These are phyloP conservation scores for Jordanella pulchra DNA, from an alignment of 2,797 vertebrate genomes.

Conservation along the genomic window DNA sequence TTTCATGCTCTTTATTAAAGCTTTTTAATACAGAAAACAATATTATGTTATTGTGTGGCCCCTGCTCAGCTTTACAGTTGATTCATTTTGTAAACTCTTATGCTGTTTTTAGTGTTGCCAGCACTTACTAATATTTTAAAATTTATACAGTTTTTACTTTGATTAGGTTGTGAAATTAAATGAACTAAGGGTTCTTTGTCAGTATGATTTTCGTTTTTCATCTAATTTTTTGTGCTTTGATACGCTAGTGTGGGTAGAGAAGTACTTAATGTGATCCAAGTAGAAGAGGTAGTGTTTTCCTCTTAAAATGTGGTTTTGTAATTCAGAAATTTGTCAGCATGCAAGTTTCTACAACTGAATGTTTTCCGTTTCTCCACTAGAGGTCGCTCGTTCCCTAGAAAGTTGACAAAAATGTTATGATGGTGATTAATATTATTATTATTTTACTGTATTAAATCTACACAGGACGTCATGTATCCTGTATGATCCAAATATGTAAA, in stretches of 20 bases:
- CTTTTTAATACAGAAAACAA: background rate
- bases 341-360: background rate
- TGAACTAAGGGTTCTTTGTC: background rate
- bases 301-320: background rate
- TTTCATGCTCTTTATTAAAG: background rate
- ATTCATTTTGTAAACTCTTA: background rate
- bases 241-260: background rate
- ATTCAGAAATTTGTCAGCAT: background rate
- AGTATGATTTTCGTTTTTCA: background rate
- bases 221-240: background rate
- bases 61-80: background rate
- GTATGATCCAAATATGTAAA: background rate
- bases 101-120: background rate
- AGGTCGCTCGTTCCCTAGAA: conserved; percentile 1
- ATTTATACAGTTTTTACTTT: background rate
- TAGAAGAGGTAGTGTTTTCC: background rate
- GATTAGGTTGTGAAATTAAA: background rate
- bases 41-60: background rate
- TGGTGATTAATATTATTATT: background rate
- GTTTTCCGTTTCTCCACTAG: conserved; percentile 39
- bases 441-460: background rate
- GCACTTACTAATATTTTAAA: background rate
- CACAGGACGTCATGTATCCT: background rate
- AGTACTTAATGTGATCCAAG: background rate
- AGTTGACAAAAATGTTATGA: background rate